Percentiles rank a stretch among this genome's conserved stretches.
Conservation (phyloP, 2,797 vertebrate species). For the Octomys mimax region DNA sequence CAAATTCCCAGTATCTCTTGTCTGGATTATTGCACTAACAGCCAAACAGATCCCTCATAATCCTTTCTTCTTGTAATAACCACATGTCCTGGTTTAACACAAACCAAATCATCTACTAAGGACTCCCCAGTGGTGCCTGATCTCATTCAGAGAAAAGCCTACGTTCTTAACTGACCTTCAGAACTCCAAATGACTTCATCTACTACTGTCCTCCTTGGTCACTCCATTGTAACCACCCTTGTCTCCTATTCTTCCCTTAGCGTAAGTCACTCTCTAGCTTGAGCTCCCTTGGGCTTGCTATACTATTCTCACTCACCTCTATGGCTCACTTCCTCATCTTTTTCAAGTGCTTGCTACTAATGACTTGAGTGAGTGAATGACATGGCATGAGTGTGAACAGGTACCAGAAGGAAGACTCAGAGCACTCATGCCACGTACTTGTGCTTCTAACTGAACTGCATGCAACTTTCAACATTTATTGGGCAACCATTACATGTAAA, state of each 20-base stretch:
- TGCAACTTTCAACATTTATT: constrained; percentile 17
- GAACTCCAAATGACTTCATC: background rate
- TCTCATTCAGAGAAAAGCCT: background rate
- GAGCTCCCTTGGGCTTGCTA: background rate
- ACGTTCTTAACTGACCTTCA: constrained; percentile 35
- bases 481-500: constrained; percentile 1
- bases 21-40: background rate
- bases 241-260: background rate
- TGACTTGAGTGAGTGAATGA: constrained; percentile 11
- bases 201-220: background rate
- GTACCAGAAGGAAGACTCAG: background rate
- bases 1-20: background rate
- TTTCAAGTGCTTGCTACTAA: constrained; percentile 36
- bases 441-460: background rate
- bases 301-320: background rate
- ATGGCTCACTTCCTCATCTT: background rate
- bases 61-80: background rate
- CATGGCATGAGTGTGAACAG: background rate
- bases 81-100: constrained; percentile 21
- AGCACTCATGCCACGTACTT: background rate
- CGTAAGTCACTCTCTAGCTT: background rate
- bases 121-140: background rate
- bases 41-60: background rate
- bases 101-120: background rate
- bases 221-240: background rate